Percentiles rank a stretch among this genome's conserved stretches.
These are phyloP conservation scores for Sebastes variabilis DNA, from an alignment of 2,797 vertebrate genomes.

Conservation along the genomic window DNA sequence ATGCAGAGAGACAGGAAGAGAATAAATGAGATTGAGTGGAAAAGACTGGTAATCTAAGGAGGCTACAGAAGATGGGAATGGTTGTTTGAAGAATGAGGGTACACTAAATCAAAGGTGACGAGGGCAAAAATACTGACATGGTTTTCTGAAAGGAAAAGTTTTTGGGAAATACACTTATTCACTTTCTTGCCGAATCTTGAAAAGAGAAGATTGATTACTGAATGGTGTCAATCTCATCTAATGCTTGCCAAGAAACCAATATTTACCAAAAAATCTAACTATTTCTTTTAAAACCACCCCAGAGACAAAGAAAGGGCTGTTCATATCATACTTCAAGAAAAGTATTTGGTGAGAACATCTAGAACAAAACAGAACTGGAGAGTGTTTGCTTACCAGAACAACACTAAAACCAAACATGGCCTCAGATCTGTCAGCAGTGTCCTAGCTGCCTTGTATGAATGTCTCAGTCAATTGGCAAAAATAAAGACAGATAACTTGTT, in stretches of 20 bases:
- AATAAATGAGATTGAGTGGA: neutral
- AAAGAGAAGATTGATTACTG: neutral
- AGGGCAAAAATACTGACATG: neutral
- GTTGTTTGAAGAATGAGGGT: neutral
- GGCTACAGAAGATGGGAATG: neutral
- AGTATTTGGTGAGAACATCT: neutral
- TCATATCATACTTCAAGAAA: neutral
- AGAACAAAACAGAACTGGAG: neutral
- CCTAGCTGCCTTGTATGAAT: neutral
- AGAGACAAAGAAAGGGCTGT: neutral
- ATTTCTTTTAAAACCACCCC: neutral
- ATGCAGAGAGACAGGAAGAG: constrained; percentile 48
- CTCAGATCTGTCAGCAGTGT: constrained; percentile 40
- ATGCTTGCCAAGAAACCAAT: neutral
- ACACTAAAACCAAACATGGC: neutral
- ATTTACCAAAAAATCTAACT: constrained; percentile 1
- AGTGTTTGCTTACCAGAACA: neutral
- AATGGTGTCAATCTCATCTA: neutral
- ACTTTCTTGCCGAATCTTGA: neutral
- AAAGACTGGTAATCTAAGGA: neutral
- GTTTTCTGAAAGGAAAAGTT: neutral
- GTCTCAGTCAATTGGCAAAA: neutral
- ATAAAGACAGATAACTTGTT: neutral
- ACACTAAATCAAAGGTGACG: neutral
- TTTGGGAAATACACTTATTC: neutral